Percentiles rank a stretch among this genome's conserved stretches.
Evolutionary conservation across 2,888 invertebrate species (phyloP).

Genomic region (Apomyelois bistriatella): DNA sequence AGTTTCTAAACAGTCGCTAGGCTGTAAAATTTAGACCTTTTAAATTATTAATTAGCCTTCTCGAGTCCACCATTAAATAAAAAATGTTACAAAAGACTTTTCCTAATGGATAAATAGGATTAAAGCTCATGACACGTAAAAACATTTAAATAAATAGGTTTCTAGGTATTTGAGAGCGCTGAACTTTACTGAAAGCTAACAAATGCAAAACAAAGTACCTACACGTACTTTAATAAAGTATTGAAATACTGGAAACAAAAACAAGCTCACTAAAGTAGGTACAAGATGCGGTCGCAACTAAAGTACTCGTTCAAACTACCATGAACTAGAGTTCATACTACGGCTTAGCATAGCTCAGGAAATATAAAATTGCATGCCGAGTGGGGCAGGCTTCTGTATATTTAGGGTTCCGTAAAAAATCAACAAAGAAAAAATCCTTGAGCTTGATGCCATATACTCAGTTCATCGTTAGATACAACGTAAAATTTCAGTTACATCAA

Average conservation of each 20-base stretch:
- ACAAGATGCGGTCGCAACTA: constrained; percentile 4
- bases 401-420: neutral
- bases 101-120: too few species aligned
- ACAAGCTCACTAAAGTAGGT: neutral
- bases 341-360: constrained; percentile 2
- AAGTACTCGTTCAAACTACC: constrained; percentile 3
- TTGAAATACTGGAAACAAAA: neutral
- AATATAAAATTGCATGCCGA: constrained; percentile 6
- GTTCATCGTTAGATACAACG: too few species aligned
- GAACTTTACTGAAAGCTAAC: neutral
- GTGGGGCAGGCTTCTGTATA: neutral
- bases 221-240: neutral
- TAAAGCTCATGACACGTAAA: too few species aligned
- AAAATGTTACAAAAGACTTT: too few species aligned
- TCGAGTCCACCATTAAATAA: too few species aligned
- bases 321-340: neutral
- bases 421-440: neutral
- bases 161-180: too few species aligned
- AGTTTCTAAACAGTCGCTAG: too few species aligned
- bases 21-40: too few species aligned
- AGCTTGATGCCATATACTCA: neutral
- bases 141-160: too few species aligned
- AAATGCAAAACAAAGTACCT: neutral
- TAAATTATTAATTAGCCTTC: too few species aligned
- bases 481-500: neutral